A percentile compares a stretch with the other conserved stretches of the same genome.
These are phyloP conservation scores for Falco peregrinus DNA, from an alignment of 2,797 vertebrate genomes.

Conservation along the genomic window DNA sequence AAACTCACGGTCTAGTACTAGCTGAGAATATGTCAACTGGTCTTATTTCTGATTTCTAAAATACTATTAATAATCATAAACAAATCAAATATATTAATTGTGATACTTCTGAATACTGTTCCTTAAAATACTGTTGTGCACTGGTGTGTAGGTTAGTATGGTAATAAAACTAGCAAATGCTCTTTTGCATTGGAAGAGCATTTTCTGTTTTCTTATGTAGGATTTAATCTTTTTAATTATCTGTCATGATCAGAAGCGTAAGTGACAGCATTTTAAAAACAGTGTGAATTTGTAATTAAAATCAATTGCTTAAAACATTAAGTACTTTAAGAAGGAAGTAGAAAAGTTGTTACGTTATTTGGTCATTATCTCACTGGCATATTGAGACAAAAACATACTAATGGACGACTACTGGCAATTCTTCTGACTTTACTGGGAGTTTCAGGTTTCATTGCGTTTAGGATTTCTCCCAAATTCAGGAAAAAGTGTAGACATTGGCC, in stretches of 20 bases:
- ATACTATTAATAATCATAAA: neutral
- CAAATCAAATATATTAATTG: neutral
- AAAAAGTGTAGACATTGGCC: accelerated
- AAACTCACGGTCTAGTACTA: neutral
- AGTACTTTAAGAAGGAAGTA: neutral
- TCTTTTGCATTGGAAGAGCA: neutral
- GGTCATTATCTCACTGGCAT: neutral
- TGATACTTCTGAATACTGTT: accelerated
- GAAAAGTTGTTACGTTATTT: neutral
- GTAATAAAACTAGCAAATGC: neutral
- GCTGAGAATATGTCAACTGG: neutral
- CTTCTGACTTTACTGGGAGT: neutral
- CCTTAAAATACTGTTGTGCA: neutral
- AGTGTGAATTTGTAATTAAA: neutral
- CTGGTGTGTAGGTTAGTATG: neutral
- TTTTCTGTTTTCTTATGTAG: neutral
- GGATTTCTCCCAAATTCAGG: neutral
- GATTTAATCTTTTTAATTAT: neutral
- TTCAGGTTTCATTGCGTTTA: neutral
- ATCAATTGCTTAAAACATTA: neutral
- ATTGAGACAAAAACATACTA: neutral
- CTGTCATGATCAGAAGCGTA: neutral
- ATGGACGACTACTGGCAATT: neutral
- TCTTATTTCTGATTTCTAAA: neutral
- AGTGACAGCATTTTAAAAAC: neutral